Evolutionary conservation across 2,113 vertebrate species (phyloP).

Genomic region (Microcebus tavaratra): DNA sequence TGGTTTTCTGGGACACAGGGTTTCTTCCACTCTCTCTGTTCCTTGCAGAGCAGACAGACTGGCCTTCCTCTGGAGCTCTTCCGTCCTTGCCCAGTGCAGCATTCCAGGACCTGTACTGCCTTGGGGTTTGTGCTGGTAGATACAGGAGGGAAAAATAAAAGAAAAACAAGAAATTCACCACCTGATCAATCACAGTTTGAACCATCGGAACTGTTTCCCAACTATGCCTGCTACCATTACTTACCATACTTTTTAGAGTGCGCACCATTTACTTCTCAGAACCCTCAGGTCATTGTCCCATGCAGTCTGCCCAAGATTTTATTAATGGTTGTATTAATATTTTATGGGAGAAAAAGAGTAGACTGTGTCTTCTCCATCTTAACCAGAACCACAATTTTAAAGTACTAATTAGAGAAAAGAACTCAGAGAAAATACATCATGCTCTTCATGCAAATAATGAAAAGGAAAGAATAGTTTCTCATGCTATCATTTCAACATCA

Average conservation of each 20-base stretch:
- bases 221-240: not conserved
- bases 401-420: not conserved
- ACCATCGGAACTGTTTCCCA: not conserved
- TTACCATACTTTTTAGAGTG: not conserved
- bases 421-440: not conserved
- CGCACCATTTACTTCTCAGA: not conserved
- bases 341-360: not conserved
- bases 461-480: not conserved
- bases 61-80: no score
- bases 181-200: no score
- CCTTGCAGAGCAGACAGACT: not conserved
- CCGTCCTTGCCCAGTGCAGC: not conserved
- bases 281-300: no score
- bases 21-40: not conserved
- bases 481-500: not conserved
- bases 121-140: not conserved
- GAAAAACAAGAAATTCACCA: not conserved
- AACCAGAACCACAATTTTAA: not conserved
- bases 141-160: not conserved
- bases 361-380: not conserved
- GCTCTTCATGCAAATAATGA: not conserved
- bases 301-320: rapidly evolving
- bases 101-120: not conserved
- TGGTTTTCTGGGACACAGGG: rapidly evolving
- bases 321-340: not conserved